A percentile compares a stretch with the other conserved stretches of the same genome.
These are phyloP conservation scores for Icerya purchasi DNA, from an alignment of 2,888 invertebrate species.

Conservation along the genomic window DNA sequence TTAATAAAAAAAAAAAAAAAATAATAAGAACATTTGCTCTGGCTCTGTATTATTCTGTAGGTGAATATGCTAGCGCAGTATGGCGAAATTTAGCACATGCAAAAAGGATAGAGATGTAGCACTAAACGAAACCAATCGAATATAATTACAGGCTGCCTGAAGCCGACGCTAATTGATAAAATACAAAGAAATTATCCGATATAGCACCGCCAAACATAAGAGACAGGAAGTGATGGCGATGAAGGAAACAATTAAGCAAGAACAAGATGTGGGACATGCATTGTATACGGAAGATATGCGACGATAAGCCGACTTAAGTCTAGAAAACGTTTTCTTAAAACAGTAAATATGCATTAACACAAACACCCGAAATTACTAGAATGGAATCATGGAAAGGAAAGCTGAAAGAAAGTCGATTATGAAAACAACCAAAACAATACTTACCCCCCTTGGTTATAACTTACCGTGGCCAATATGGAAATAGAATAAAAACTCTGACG, in stretches of 20 bases:
- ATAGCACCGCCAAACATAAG: no score
- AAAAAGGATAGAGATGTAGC: background rate
- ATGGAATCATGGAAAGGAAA: background rate
- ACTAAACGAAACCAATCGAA: background rate
- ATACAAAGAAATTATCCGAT: background rate
- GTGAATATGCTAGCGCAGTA: background rate
- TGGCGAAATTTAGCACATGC: background rate
- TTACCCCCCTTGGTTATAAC: no score
- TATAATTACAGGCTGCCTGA: background rate
- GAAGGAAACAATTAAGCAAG: background rate
- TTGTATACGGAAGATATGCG: background rate
- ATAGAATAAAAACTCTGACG: no score
- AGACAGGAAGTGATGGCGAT: background rate
- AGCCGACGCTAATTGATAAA: background rate
- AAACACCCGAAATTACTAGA: background rate
- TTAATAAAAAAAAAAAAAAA: no score
- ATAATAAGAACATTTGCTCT: background rate
- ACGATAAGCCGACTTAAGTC: background rate
- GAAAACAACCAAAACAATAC: no score
- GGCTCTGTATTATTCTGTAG: background rate
- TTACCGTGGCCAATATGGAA: no score
- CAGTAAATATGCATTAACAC: background rate
- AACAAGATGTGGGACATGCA: background rate
- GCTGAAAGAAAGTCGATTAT: background rate
- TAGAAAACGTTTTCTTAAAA: background rate